phyloP scores from a whole-genome alignment of 2,888 invertebrate species.

The Eumacrocentrus americanus region DNA sequence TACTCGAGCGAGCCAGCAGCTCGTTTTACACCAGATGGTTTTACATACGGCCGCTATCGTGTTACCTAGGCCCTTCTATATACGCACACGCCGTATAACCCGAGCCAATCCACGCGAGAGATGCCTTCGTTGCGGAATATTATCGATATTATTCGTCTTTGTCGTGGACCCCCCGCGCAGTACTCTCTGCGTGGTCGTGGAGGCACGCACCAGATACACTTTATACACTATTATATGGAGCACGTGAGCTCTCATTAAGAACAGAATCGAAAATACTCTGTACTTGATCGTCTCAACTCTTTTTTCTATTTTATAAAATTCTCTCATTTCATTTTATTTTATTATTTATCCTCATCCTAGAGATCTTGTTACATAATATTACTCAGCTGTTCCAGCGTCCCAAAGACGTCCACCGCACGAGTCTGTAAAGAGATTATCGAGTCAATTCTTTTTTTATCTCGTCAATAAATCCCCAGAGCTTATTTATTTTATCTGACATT shows the following conservation, averaged over 20 bases:
- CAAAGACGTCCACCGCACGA: no score
- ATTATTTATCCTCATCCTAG: neutral
- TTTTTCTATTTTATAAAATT: constrained; percentile 20
- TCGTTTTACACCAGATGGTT: constrained; percentile 62
- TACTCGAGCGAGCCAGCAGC: constrained; percentile 59
- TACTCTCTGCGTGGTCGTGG: constrained; percentile 2
- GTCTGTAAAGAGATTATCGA: neutral
- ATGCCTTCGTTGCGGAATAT: constrained; percentile 45
- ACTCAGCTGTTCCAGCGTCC: neutral
- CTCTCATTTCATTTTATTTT: constrained; percentile 11
- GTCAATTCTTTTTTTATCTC: neutral
- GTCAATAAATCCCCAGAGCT: no score
- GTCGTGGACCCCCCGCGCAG: constrained; percentile 38
- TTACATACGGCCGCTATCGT: constrained; percentile 59
- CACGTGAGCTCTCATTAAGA: no score
- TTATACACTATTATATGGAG: no score
- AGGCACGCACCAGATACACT: no score
- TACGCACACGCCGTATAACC: constrained; percentile 32
- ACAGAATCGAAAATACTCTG: no score
- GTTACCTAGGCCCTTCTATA: constrained; percentile 47
- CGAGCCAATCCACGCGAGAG: constrained; percentile 42
- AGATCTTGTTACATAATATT: constrained; percentile 15
- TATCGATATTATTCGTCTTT: constrained; percentile 51
- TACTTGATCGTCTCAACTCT: constrained; percentile 21
- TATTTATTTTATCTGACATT: neutral